These are phyloP conservation scores for Epinephelus fuscoguttatus DNA, from an alignment of 2,113 vertebrate species.

Conservation along the genomic window DNA sequence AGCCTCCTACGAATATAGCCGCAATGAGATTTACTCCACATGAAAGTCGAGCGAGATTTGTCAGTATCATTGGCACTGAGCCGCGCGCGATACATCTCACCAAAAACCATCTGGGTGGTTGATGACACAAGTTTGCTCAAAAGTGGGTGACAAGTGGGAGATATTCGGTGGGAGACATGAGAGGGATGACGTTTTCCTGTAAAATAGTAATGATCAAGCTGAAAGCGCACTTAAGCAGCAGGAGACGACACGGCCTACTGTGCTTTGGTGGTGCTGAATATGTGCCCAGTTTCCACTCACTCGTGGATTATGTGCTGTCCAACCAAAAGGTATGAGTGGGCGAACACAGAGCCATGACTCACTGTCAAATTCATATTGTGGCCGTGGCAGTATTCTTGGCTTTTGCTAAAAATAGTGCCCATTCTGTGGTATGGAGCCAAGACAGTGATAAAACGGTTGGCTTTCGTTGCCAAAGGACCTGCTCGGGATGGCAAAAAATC, in stretches of 20 bases:
- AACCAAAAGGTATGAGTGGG: slow-evolving; percentile 65
- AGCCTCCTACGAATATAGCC: slow-evolving; percentile 42
- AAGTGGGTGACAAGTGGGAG: slow-evolving; percentile 55
- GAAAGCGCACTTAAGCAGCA: neutral
- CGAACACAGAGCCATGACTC: slow-evolving; percentile 66
- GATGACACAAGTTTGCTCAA: slow-evolving; percentile 45
- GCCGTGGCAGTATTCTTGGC: slow-evolving; percentile 67
- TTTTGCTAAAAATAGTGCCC: slow-evolving; percentile 74
- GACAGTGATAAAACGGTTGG: slow-evolving; percentile 67
- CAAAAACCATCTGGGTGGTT: slow-evolving; percentile 31
- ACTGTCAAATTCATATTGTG: slow-evolving; percentile 74
- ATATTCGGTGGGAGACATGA: slow-evolving; percentile 26
- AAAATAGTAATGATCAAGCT: neutral
- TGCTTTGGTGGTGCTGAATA: slow-evolving; percentile 31
- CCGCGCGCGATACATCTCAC: slow-evolving; percentile 1
- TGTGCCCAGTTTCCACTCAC: slow-evolving; percentile 45
- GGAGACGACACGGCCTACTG: slow-evolving; percentile 6
- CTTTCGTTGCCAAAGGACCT: slow-evolving; percentile 57
- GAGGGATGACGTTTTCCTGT: slow-evolving; percentile 5
- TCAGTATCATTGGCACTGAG: slow-evolving; percentile 41
- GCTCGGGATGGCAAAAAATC: slow-evolving; percentile 25
- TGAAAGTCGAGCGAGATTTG: slow-evolving; percentile 46
- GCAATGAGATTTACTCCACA: slow-evolving; percentile 60
- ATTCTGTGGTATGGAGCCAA: slow-evolving; percentile 62
- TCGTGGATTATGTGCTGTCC: slow-evolving; percentile 52